Evolutionary conservation across 2,888 invertebrate genomes (phyloP).

Genomic region (Mythimna albipuncta): DNA sequence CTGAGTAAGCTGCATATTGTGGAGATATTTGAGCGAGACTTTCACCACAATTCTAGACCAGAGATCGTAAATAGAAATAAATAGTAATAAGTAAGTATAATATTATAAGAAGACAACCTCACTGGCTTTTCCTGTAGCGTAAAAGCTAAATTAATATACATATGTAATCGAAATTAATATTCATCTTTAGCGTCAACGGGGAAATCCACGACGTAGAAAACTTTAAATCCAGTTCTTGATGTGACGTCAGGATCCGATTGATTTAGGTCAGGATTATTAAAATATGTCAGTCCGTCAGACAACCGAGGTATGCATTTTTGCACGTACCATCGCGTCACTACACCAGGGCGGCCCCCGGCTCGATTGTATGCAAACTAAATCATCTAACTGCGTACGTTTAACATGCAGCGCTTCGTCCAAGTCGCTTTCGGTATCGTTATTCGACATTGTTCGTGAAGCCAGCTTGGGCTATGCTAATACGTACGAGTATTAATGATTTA

Average conservation of each 20-base stretch:
- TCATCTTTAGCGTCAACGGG: not conserved
- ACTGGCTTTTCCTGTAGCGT: conserved; percentile 15
- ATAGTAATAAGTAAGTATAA: not conserved
- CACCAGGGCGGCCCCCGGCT: conserved; percentile 60
- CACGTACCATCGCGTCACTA: conserved; percentile 76
- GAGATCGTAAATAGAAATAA: conserved; percentile 13
- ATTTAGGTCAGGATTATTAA: conserved; percentile 70
- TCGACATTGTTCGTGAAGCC: conserved; percentile 61
- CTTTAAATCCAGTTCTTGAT: conserved; percentile 16
- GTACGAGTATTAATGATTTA: conserved; percentile 30
- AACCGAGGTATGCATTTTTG: conserved; percentile 76
- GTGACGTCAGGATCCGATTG: conserved; percentile 29
- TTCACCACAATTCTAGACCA: conserved; percentile 34
- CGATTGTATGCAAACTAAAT: conserved; percentile 84
- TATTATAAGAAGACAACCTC: not conserved
- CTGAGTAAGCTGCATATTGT: conserved; percentile 36
- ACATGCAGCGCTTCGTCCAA: conserved; percentile 65
- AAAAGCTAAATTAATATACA: not conserved
- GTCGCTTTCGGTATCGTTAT: conserved; percentile 69
- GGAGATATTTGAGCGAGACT: conserved; percentile 39
- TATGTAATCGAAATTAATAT: too few relatives aligned
- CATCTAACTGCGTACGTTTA: conserved; percentile 69
- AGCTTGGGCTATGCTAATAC: conserved; percentile 49
- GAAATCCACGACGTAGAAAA: conserved; percentile 19
- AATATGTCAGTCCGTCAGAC: conserved; percentile 57